Evolutionary conservation across 2,797 vertebrate species (phyloP), one percentile per base, ranked within the genome.

Genomic region (Sorex maritimensis): DNA sequence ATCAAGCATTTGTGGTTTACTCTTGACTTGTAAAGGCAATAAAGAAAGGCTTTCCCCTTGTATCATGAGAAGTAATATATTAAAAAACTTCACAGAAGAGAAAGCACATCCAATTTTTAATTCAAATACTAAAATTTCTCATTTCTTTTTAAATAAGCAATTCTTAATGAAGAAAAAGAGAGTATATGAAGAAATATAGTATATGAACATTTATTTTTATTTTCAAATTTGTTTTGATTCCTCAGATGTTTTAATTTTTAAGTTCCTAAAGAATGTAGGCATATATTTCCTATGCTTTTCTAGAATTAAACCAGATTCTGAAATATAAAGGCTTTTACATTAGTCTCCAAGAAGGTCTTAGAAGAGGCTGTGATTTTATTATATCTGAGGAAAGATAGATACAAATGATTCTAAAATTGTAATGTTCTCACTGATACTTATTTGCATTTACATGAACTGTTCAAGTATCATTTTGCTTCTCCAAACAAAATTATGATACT

Each of bases 1-100:
- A 91, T 92, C 94, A 94, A 81, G 94, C 84, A 30, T 96, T 89
- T 96, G 79, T 95, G 67, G 92, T 96, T 86, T 92, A 83, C 81
- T 88, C 75, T 81, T 86, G 85, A 86, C 94, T 92, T 93, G 58
- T 94, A 84, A 89, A 92, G 69, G 77, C 93, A 90, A 79, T 90
- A 88, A 91, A 93, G 80, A 85, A 41, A 87, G 46, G 69, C 61
- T 46, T 91, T 95, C 74, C 81, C 52, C 44, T 86, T 83, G 80
- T 87, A 46, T 90, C 92, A 15, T 68, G 52, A 79, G 78, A 91
- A 82, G 14, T 79, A 92, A 83, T 89, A 11, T 52, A 11, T 52
- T 52, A 80, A 89, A 67, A 78, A 88, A 38, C 84, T 93, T 93
- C 75, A 83, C 61, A 67, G 61, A 81, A 88, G 49, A 55, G 58